Evolutionary conservation across 2,113 vertebrate species (phyloP).

Genomic region (Aegotheles bennettii): DNA sequence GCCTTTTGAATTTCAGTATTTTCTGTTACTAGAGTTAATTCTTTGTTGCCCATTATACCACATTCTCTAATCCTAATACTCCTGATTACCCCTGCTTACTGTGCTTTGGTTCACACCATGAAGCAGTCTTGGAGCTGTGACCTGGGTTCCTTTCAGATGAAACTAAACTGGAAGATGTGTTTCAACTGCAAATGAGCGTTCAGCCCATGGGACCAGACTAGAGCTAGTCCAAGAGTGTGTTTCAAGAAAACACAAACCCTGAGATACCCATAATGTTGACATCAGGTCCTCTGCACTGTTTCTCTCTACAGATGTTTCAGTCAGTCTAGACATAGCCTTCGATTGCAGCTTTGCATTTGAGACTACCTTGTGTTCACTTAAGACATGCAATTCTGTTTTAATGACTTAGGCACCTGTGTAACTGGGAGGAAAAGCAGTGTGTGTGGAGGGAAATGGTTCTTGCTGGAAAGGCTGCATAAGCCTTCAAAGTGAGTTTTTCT

Average conservation of each 20-base stretch:
- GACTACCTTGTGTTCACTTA: background rate
- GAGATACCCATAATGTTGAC: background rate
- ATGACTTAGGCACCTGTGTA: background rate
- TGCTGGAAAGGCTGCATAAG: background rate
- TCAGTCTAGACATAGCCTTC: background rate
- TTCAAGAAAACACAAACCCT: background rate
- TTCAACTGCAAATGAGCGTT: constrained; percentile 34
- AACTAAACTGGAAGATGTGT: constrained; percentile 9
- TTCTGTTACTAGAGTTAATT: background rate
- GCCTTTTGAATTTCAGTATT: background rate
- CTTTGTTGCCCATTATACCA: background rate
- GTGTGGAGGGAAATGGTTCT: background rate
- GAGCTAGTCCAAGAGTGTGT: background rate
- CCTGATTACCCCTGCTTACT: constrained; percentile 26
- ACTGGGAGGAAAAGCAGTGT: background rate
- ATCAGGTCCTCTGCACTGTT: background rate
- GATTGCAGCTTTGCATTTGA: background rate
- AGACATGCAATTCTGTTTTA: background rate
- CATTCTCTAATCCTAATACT: constrained; percentile 23
- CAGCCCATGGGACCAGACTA: background rate
- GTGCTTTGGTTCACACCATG: background rate
- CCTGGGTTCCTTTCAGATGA: background rate
- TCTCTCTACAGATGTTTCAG: background rate
- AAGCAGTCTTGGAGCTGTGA: background rate
- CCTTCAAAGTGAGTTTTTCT: background rate